A percentile compares a stretch with the other conserved stretches of the same genome.
These are phyloP conservation scores for Mimumesa dahlbomi DNA, from an alignment of 2,888 invertebrate genomes.

Conservation along the genomic window DNA sequence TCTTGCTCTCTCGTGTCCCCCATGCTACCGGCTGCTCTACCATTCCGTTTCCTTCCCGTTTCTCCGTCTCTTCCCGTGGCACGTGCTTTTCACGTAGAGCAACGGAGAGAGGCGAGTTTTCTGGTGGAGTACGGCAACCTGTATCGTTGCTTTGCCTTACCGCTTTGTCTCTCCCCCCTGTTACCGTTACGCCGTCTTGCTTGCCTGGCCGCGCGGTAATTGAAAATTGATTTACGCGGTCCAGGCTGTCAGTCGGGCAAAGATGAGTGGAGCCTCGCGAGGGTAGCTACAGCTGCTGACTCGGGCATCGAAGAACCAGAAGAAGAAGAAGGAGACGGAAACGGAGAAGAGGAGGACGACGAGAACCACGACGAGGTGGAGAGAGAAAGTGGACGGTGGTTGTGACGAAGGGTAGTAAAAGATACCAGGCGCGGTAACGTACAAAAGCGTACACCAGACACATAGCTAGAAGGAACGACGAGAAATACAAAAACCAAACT, in stretches of 20 bases:
- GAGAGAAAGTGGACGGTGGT: too few relatives aligned
- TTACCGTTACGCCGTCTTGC: constrained; percentile 38
- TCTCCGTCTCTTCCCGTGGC: constrained; percentile 6
- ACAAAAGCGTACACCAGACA: too few relatives aligned
- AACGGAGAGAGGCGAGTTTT: constrained; percentile 15
- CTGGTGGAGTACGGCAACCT: too few relatives aligned
- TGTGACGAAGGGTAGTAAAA: too few relatives aligned
- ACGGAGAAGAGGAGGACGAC: constrained; percentile 13
- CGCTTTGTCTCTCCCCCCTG: background rate
- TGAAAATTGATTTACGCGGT: constrained; percentile 82
- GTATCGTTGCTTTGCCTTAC: constrained; percentile 12
- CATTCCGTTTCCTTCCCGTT: constrained; percentile 21
- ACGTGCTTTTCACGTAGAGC: constrained; percentile 38
- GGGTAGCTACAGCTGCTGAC: constrained; percentile 46
- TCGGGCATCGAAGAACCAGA: constrained; percentile 20
- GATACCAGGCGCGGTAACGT: constrained; percentile 9
- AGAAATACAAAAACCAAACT: constrained; percentile 79
- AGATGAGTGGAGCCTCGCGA: constrained; percentile 70
- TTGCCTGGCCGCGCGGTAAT: constrained; percentile 74
- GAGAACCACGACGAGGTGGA: constrained; percentile 3
- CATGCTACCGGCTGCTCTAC: too few relatives aligned
- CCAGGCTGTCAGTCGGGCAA: constrained; percentile 78
- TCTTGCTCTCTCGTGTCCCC: too few relatives aligned
- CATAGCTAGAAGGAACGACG: constrained; percentile 47
- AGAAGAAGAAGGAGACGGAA: constrained; percentile 29